These are phyloP conservation scores for Littorina saxatilis DNA, from an alignment of 1,140 invertebrate genomes.

Conservation along the genomic window DNA sequence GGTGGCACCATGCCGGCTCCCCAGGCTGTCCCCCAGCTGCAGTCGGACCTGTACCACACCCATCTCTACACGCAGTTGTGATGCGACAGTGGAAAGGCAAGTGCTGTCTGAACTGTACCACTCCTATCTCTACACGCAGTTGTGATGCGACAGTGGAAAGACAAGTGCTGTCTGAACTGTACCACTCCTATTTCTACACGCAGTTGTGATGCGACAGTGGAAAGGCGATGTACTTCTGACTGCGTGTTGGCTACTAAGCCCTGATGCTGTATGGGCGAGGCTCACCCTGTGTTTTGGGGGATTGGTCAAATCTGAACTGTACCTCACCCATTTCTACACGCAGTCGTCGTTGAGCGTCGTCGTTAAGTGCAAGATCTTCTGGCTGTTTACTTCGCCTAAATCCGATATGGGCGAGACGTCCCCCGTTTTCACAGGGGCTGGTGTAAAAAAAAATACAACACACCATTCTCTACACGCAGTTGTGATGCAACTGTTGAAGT, in stretches of 20 bases:
- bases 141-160: conserved; percentile 55
- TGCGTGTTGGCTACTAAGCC: neutral
- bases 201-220: conserved; percentile 54
- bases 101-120: conserved; percentile 65
- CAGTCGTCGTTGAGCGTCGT: no score
- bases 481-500: conserved; percentile 54
- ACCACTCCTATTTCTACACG: conserved; percentile 59
- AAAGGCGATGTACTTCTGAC: neutral
- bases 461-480: conserved; percentile 74
- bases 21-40: conserved; percentile 46
- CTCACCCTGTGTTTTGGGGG: no score
- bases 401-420: no score
- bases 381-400: no score
- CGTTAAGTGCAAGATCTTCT: no score
- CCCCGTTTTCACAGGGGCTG: no score
- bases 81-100: conserved; percentile 26
- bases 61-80: conserved; percentile 76
- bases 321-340: conserved; percentile 59
- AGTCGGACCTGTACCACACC: conserved; percentile 75
- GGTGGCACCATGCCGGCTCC: neutral
- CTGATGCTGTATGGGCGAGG: neutral
- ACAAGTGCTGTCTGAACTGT: conserved; percentile 51
- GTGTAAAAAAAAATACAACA: no score
- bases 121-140: conserved; percentile 33
- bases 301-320: conserved; percentile 54